Evolutionary conservation across 1,140 invertebrate genomes (phyloP), one percentile per base, ranked within the genome.

Genomic region (Habropoda laboriosa): DNA sequence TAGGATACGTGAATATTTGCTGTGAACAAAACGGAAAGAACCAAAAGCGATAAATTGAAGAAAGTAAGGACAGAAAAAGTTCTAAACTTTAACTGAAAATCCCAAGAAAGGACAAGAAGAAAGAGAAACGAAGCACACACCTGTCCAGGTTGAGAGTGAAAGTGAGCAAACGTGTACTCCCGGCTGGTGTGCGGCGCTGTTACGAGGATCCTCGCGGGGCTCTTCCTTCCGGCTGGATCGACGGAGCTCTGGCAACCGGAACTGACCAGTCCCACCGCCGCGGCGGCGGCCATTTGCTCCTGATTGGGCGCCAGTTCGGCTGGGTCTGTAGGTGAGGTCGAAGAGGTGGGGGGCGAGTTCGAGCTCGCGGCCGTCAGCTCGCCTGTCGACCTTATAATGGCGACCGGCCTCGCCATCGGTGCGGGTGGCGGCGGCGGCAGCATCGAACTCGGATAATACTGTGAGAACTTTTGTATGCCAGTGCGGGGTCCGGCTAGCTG

Each of bases 381-480:
- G 88, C 97, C 96, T 81, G 97, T 98, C 51, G 97, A 98, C 88
- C 97, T 94, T 87, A 99, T 98, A 83, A 99, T 98, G 32, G 98
- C 97, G 13, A 99, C 98, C 0, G 98, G 98, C 83, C 98, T 94
- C 3, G 98, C 98, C 97, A 99, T 98, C 12, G 98, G 98, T 4
- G 98, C 98, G 3, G 98, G 95, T n/a, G 98, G 98, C n/a, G 98
- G 97, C 53, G 98, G 98, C 21, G 98, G 98, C 85, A 99, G 93
- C 95, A 97, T 98, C 82, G 97, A 96, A 88, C 96, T 97, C 80
- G 96, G 95, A 93, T 98, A 98, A 93, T 98, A 98, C 87, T 97
- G 97, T 72, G 96, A 95, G 88, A 96, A 94, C 93, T 96, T 96
- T 85, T 95, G 92, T 88, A 93, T 87, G 40, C 91, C 93, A 95